Evolutionary conservation across 2,888 invertebrate genomes (phyloP), one percentile per base, ranked within the genome.

Genomic region (Ypsolopha scabrella): DNA sequence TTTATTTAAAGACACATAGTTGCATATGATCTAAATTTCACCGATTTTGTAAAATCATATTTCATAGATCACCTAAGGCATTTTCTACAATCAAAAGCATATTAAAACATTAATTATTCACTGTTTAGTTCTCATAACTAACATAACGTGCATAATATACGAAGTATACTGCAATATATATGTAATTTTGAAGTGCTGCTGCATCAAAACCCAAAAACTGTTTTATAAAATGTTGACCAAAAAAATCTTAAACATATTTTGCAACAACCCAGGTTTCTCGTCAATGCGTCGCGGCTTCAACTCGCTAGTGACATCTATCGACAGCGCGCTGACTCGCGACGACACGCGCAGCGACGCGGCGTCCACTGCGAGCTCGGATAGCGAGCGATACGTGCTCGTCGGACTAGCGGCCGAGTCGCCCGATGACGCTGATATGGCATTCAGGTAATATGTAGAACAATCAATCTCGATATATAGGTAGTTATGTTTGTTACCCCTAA

Each of bases 311-410:
- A 93, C 94, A 51, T 94, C 94, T 0, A 88, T 95, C 53, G 95
- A 95, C 79, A 92, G 91, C 57, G 95, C 93, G n/a, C 77, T 92
- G 52, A 93, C 93, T 57, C 89, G 92, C 0, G 89, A 90, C 51
- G 94, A 94, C 66, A 93, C 93, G 54, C 90, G 90, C 50, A 93
- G 93, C 64, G 87, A 87, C 67, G 85, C 85, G 1, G 82, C 86
- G 0, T 95, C 95, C 59, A 96, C 96, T 55, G 91, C 92, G 38
- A 95, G 94, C 60, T 95, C 94, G 0, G 97, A 97, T 79, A 95
- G 95, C 57, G 95, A 95, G 64, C 92, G 94, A 60, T 95, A 92
- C 69, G 90, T 94, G n/a, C 89, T 93, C 46, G 89, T 94, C 0
- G 90, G 88, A n/a, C 85, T 92, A 59, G 91, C 90, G 39, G 88